Evolutionary conservation across 2,888 invertebrate species (phyloP), one percentile per base, ranked within the genome.

Genomic region (Thysanoteuthis rhombus): DNA sequence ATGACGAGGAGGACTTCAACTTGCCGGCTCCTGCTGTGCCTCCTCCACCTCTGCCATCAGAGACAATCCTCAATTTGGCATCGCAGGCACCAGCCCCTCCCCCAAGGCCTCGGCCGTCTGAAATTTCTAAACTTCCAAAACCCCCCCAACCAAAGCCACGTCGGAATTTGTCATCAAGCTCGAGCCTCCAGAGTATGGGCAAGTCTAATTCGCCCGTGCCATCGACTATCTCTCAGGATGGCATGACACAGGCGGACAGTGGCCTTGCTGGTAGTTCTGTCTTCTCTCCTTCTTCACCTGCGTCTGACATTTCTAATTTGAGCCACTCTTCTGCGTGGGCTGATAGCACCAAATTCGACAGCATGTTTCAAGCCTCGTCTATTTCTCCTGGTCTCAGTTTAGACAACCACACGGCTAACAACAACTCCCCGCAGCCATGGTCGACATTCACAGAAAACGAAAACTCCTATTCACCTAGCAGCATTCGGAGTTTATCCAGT

Each of bases 21-120:
- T 47, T 93, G 36, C 93, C 93, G 32, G 42, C 93, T 12, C 93
- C 93, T 47, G 52, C 47, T 58, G 52, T 47, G 10, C 93, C 93
- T 19, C 93, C 93, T 38, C 93, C 93, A 36, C 93, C 93, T 32
- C 28, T 93, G 36, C 93, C 93, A 10, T 40, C 92, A 92, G 92
- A 45, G 22, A 45, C 92, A n/a, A 38, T 45, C 32, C 92, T 92
- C 10, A 92, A 36, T 92, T 45, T 92, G 42, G 92, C 32, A 40
- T 45, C 92, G 12, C 92, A 39, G 36, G 92, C 92, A 45, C 92
- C 92, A 92, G 92, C 42, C 1, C 92, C 90, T 90, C 90, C 90
- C 16, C 90, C 92, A 8, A 32, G 42, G 5, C 92, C 92, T 8
- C 42, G 92, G 3, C 92, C 92, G 5, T 92, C 93, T 12, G 93